A percentile compares a stretch with the other conserved stretches of the same genome.
Evolutionary conservation across 1,140 invertebrate species (phyloP).

Genomic region (Drosophila micromelanica): DNA sequence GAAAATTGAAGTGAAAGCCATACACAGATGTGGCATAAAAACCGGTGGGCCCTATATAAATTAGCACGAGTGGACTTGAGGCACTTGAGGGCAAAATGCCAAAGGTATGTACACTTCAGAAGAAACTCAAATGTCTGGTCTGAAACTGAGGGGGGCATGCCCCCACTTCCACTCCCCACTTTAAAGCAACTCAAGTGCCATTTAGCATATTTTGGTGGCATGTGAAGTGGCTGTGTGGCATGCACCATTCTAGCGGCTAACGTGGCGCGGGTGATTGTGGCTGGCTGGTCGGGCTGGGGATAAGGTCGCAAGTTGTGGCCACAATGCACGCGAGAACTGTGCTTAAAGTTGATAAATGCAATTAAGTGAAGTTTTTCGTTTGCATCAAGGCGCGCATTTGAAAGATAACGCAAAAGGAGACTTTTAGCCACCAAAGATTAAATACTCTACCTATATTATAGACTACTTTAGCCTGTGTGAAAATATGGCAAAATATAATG

Average conservation of each 20-base stretch:
- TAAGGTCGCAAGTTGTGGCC: slow-evolving; percentile 26
- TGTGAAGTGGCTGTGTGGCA: slow-evolving; percentile 31
- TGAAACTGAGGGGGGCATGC: neutral
- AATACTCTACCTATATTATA: neutral
- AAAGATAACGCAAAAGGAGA: neutral
- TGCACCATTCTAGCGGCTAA: slow-evolving; percentile 3
- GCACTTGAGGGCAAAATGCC: slow-evolving; percentile 60
- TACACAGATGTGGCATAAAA: slow-evolving; percentile 37
- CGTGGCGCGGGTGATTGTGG: neutral
- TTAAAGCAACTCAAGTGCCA: slow-evolving; percentile 61
- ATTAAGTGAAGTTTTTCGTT: slow-evolving; percentile 66
- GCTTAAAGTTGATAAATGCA: slow-evolving; percentile 60
- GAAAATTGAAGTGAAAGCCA: slow-evolving; percentile 47
- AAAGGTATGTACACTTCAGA: slow-evolving; percentile 19
- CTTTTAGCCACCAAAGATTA: neutral
- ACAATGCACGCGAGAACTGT: slow-evolving; percentile 35
- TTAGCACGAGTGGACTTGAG: slow-evolving; percentile 65
- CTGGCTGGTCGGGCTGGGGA: neutral
- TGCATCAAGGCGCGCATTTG: slow-evolving; percentile 33
- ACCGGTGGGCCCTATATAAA: slow-evolving; percentile 56
- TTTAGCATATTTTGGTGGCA: slow-evolving; percentile 68
- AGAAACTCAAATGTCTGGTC: neutral
- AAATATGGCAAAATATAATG: too few relatives aligned
- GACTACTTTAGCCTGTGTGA: too few relatives aligned
- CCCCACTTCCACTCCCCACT: neutral